Evolutionary conservation across 2,797 vertebrate species (phyloP).

Genomic region (Neostethus bicornis): DNA sequence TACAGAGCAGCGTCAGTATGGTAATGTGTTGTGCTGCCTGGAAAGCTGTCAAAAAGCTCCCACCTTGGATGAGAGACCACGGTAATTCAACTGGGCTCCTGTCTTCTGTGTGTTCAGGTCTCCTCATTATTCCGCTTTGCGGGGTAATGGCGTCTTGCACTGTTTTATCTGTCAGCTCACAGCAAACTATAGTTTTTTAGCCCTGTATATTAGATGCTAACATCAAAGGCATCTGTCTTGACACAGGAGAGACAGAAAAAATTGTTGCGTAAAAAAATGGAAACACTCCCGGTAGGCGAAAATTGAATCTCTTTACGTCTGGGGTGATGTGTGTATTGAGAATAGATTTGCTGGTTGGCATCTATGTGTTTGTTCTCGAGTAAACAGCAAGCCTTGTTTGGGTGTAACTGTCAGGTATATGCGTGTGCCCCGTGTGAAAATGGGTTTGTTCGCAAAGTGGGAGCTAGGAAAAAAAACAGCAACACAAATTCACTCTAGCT

Average conservation of each 20-base stretch:
- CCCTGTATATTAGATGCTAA: conserved; percentile 82
- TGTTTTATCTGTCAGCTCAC: conserved; percentile 85
- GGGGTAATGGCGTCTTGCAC: conserved; percentile 82
- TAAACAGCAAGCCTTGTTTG: conserved; percentile 82
- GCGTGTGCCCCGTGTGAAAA: conserved; percentile 79
- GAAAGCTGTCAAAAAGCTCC: conserved; percentile 84
- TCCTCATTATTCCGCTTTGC: conserved; percentile 84
- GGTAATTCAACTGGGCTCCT: conserved; percentile 84
- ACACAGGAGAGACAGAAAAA: conserved; percentile 74
- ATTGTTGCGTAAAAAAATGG: conserved; percentile 78
- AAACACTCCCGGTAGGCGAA: conserved; percentile 82
- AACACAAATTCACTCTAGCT: conserved; percentile 76
- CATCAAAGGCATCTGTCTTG: conserved; percentile 83
- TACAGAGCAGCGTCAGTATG: conserved; percentile 82
- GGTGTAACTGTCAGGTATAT: conserved; percentile 82
- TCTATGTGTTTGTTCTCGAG: conserved; percentile 81
- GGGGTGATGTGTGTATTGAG: conserved; percentile 84
- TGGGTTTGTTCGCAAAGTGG: conserved; percentile 82
- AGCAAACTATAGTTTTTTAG: conserved; percentile 84
- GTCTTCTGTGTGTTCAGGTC: conserved; percentile 82
- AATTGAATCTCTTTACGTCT: conserved; percentile 84
- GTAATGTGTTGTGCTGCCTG: conserved; percentile 84
- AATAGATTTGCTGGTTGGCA: conserved; percentile 82
- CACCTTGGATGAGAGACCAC: conserved; percentile 83
- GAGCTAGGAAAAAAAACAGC: conserved; percentile 76